Percentiles rank a stretch among this genome's conserved stretches.
Evolutionary conservation across 2,113 vertebrate species (phyloP).

Genomic region (Zapornia atra): DNA sequence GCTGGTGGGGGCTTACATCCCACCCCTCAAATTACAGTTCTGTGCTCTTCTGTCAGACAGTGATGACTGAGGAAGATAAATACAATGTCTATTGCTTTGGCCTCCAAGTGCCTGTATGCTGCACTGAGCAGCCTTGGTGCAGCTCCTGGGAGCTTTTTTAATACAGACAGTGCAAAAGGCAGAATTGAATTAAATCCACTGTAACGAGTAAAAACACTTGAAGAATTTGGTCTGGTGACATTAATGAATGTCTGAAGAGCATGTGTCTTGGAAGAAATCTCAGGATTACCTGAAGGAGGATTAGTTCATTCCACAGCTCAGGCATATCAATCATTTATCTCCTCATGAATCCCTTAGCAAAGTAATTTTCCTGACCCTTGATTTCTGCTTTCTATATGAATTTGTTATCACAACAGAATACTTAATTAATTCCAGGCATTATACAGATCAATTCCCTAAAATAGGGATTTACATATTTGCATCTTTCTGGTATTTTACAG

Average conservation of each 20-base stretch:
- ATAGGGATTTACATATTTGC: background rate
- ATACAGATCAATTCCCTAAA: background rate
- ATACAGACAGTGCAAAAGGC: background rate
- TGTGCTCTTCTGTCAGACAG: background rate
- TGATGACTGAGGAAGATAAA: background rate
- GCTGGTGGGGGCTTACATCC: background rate
- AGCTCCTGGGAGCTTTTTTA: background rate
- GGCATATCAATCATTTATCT: background rate
- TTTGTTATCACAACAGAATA: background rate
- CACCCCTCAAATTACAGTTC: background rate
- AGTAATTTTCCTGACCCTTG: background rate
- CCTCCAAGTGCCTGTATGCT: background rate
- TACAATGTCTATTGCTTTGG: background rate
- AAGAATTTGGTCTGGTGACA: conserved; percentile 16
- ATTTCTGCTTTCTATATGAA: background rate
- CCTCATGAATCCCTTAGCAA: background rate
- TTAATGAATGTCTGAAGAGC: conserved; percentile 31
- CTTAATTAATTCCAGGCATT: background rate
- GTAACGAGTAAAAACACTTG: conserved; percentile 6
- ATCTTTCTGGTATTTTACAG: background rate
- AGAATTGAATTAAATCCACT: conserved; percentile 17
- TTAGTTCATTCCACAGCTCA: background rate
- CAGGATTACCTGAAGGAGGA: conserved; percentile 47
- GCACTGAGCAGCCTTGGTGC: background rate
- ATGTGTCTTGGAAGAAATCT: conserved; percentile 21